Conservation (phyloP, 2,888 invertebrate genomes). For the Amiota mariae region DNA sequence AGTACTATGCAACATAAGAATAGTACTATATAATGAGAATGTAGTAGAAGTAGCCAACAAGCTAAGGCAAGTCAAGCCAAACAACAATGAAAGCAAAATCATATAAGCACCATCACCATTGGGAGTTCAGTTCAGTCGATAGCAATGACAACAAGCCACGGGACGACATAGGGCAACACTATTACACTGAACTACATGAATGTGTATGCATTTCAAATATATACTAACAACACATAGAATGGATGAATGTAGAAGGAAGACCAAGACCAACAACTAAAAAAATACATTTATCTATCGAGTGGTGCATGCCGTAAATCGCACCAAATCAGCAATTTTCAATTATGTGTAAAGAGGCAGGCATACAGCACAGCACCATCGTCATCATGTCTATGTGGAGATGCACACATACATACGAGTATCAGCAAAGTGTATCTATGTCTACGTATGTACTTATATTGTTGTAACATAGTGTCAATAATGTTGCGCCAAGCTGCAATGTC, state of each 20-base stretch:
- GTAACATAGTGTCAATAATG: not conserved
- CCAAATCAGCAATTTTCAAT: constrained; percentile 51
- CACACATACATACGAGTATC: not conserved
- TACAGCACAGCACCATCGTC: not conserved
- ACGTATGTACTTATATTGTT: constrained; percentile 6
- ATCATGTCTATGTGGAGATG: too few species aligned
- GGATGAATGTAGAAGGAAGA: not conserved
- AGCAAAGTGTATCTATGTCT: not conserved
- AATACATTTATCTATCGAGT: not conserved
- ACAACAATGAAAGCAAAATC: constrained; percentile 6
- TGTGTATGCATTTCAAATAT: too few species aligned
- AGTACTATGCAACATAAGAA: too few species aligned
- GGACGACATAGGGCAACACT: not conserved
- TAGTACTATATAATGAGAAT: too few species aligned
- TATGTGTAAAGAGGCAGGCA: constrained; percentile 33
- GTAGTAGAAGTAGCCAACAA: not conserved
- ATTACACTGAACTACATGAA: too few species aligned
- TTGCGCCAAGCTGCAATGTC: not conserved
- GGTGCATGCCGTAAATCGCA: constrained; percentile 43
- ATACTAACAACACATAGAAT: not conserved
- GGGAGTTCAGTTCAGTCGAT: constrained; percentile 11
- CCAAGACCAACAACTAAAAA: not conserved
- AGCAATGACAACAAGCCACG: not conserved
- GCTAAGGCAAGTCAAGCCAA: not conserved
- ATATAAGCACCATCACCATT: constrained; percentile 4